These are phyloP conservation scores for Boloria selene DNA, from an alignment of 2,888 invertebrate genomes.

Conservation along the genomic window DNA sequence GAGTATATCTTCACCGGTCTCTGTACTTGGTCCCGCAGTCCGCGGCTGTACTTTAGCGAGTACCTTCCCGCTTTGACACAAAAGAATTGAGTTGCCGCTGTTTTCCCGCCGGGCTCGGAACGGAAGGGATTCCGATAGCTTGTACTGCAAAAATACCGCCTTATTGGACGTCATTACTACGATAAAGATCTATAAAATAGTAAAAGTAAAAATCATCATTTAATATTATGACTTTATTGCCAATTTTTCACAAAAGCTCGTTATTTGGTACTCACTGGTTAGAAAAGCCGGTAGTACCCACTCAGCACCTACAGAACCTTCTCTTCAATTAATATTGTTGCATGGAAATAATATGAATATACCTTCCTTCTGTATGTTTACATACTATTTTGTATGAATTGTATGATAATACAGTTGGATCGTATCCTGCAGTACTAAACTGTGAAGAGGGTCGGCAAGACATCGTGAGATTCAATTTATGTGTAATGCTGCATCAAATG, in stretches of 20 bases:
- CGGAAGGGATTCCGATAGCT: constrained; percentile 1
- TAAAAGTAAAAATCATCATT: too few species aligned
- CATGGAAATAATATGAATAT: too few species aligned
- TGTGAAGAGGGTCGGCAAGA: constrained; percentile 7
- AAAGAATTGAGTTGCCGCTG: constrained; percentile 12
- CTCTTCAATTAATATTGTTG: too few species aligned
- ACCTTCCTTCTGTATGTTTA: not conserved
- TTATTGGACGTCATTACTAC: not conserved
- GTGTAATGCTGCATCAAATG: constrained; percentile 12
- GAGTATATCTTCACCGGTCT: too few species aligned
- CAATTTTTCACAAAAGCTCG: too few species aligned
- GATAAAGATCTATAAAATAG: too few species aligned
- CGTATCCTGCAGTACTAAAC: not conserved
- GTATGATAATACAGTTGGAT: too few species aligned
- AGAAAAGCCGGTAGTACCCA: too few species aligned
- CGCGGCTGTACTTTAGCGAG: not conserved
- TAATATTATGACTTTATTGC: too few species aligned
- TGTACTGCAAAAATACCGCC: not conserved
- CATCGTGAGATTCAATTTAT: constrained; percentile 7
- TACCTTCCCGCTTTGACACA: not conserved
- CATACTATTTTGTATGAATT: not conserved
- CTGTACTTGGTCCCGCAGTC: too few species aligned
- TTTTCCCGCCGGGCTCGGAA: not conserved
- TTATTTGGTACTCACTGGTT: too few species aligned
- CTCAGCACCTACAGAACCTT: too few species aligned